Percentiles rank a stretch among this genome's conserved stretches.
These are phyloP conservation scores for Cabera pusaria DNA, from an alignment of 2,888 invertebrate genomes.

Conservation along the genomic window DNA sequence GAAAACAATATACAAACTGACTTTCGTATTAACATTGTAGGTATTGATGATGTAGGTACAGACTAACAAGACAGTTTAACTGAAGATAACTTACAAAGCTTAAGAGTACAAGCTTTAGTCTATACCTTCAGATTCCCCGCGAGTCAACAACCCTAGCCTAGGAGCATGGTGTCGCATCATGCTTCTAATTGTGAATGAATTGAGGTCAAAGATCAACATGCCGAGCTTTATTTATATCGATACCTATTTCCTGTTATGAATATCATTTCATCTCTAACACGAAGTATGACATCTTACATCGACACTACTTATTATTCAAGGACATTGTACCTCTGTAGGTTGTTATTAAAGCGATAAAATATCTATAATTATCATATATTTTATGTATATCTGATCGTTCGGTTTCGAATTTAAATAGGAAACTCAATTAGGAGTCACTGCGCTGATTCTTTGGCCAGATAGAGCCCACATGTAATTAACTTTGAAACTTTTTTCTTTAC, in stretches of 20 bases:
- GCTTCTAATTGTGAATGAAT: slow-evolving; percentile 79
- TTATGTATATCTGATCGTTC: slow-evolving; percentile 46
- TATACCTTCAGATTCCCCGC: too few relatives aligned
- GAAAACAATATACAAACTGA: too few relatives aligned
- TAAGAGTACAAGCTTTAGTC: too few relatives aligned
- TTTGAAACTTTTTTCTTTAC: slow-evolving; percentile 46
- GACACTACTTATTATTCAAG: slow-evolving; percentile 25
- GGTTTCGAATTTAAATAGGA: slow-evolving; percentile 62
- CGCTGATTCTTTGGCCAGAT: slow-evolving; percentile 59
- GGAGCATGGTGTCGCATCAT: slow-evolving; percentile 57
- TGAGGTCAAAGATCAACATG: slow-evolving; percentile 74
- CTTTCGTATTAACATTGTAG: too few relatives aligned
- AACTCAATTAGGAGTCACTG: slow-evolving; percentile 60
- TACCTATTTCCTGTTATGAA: slow-evolving; percentile 67
- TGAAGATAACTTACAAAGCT: too few relatives aligned
- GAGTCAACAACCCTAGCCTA: slow-evolving; percentile 14
- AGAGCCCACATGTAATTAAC: slow-evolving; percentile 67
- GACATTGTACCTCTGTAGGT: slow-evolving; percentile 20
- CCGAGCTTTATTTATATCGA: slow-evolving; percentile 47
- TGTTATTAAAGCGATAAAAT: slow-evolving; percentile 29
- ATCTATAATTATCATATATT: slow-evolving; percentile 40
- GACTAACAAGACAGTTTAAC: too few relatives aligned
- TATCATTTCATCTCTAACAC: slow-evolving; percentile 40
- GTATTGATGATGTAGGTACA: too few relatives aligned
- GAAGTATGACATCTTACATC: slow-evolving; percentile 33